Evolutionary conservation across 2,113 vertebrate species (phyloP), one percentile per base, ranked within the genome.

Genomic region (Rallus limicola): DNA sequence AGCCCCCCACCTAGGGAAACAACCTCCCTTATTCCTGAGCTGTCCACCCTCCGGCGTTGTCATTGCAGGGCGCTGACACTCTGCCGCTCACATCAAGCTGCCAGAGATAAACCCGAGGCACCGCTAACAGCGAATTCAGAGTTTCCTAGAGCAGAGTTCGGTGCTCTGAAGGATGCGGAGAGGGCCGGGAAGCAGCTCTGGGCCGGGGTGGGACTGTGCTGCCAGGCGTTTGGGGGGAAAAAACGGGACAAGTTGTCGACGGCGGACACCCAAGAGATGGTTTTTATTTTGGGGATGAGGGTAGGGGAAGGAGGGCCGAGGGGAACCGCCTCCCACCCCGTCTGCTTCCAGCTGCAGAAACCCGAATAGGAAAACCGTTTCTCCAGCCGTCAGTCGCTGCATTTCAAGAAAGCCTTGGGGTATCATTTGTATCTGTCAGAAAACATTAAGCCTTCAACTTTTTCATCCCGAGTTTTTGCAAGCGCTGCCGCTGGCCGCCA

Each of bases 381-480:
- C 91, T 91, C 70, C 92, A 82, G 92, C 92, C 90, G 77, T 92
- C 96, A 82, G 59, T 92, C 80, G 58, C 60, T 87, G 77, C 92
- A 24, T 93, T 97, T 96, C 94, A 65, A 36, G 87, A 96, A 97
- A 96, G 91, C 96, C 92, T 97, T 96, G 89, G 96, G 97, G 96
- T 97, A 94, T 96, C 94, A 91, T 97, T 97, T 97, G 97, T 97
- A 93, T 97, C 96, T 96, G 96, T 97, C 95, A 97, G 46, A 94
- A 92, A 95, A 97, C 89, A 96, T 97, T 95, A 96, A 95, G 82
- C 86, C 80, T 96, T 90, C 94, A 75, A 62, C 63, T 92, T 94
- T 94, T 95, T 96, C 72, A 94, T 94, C 67, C 67, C 67, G 10
- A 36, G 46, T 67, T 95, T 97, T 94, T 92, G 82, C 80, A 91